phyloP scores from a whole-genome alignment of 2,113 vertebrate genomes.

The Cynocephalus volans region DNA sequence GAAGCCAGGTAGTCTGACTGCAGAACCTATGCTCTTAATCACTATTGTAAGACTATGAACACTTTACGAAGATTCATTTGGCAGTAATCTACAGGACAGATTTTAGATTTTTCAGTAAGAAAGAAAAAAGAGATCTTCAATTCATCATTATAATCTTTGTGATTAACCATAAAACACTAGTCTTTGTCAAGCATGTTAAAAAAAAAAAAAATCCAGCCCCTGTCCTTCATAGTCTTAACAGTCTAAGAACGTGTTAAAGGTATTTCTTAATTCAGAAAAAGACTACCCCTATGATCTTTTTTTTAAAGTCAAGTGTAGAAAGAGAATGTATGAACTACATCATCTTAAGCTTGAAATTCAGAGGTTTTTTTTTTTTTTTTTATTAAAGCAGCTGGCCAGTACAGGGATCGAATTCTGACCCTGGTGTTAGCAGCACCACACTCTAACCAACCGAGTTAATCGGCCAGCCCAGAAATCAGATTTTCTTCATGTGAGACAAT shows the following conservation, averaged over 20 bases:
- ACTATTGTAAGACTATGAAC: constrained; percentile 36
- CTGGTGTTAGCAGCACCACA: too few relatives aligned
- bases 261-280: constrained; percentile 29
- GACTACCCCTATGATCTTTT: constrained; percentile 27
- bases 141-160: background rate
- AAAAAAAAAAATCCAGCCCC: background rate
- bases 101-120: constrained; percentile 42
- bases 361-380: background rate
- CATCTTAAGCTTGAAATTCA: constrained; percentile 19
- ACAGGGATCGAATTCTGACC: too few relatives aligned
- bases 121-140: background rate
- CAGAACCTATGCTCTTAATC: background rate
- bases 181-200: background rate
- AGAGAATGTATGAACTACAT: background rate
- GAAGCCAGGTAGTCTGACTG: constrained; percentile 17
- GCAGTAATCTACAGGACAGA: constrained; percentile 18
- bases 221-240: background rate
- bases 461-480: background rate
- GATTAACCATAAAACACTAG: background rate
- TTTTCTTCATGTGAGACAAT: constrained; percentile 27
- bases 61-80: constrained; percentile 55
- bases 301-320: constrained; percentile 32
- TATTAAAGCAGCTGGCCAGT: too few relatives aligned
- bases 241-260: constrained; percentile 24
- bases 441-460: too few relatives aligned